Evolutionary conservation across 2,888 invertebrate species (phyloP).

Genomic region (Sphaerophoria taeniata): DNA sequence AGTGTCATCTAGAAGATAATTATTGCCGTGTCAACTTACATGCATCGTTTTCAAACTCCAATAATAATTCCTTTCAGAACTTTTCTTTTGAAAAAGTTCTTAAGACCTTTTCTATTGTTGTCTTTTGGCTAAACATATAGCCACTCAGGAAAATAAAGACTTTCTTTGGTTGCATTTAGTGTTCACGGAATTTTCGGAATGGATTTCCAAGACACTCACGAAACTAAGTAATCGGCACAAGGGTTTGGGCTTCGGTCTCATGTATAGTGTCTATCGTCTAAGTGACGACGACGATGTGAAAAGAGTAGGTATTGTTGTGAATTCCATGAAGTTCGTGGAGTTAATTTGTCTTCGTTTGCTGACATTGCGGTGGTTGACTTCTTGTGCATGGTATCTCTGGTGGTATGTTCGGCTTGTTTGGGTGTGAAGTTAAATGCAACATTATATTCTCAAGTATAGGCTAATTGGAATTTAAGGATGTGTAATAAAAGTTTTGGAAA

Average conservation of each 20-base stretch:
- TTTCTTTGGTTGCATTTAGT: conserved; percentile 36
- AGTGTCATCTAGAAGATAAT: conserved; percentile 53
- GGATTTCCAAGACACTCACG: conserved; percentile 41
- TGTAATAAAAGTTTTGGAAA: no score
- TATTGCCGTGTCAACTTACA: conserved; percentile 52
- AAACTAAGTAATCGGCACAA: conserved; percentile 24
- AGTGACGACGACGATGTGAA: no score
- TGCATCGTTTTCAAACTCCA: conserved; percentile 37
- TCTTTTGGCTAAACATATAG: neutral
- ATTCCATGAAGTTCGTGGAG: conserved; percentile 59
- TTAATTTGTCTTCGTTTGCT: conserved; percentile 55
- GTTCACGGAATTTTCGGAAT: neutral
- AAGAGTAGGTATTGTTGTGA: conserved; percentile 21
- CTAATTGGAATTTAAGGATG: neutral
- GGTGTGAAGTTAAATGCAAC: neutral
- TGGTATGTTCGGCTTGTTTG: neutral
- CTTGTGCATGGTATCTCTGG: neutral
- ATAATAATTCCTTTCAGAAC: conserved; percentile 1
- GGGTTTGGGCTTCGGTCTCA: conserved; percentile 6
- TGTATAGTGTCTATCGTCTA: no score
- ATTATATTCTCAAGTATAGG: neutral
- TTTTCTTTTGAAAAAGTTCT: conserved; percentile 14
- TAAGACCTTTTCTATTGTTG: conserved; percentile 4
- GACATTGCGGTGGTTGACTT: conserved; percentile 35
- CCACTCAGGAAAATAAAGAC: conserved; percentile 16